Evolutionary conservation across 2,113 vertebrate genomes (phyloP).

Genomic region (Salminus brasiliensis): DNA sequence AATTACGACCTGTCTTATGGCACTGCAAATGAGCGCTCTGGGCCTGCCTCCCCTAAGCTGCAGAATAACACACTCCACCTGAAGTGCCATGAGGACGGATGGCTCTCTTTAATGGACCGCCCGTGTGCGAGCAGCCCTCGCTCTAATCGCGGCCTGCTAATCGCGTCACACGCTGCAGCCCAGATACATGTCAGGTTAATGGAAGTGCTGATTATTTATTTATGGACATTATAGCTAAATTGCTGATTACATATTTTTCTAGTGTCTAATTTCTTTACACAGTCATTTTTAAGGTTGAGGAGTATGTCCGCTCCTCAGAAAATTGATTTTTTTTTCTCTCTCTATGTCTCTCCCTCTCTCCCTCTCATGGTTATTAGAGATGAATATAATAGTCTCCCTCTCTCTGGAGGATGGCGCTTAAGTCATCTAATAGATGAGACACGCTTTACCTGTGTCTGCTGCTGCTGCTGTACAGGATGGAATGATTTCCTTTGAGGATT

Average conservation of each 20-base stretch:
- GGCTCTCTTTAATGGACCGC: slow-evolving; percentile 47
- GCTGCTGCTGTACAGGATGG: not conserved
- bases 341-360: slow-evolving; percentile 22
- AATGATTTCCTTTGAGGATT: slow-evolving; percentile 31
- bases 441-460: slow-evolving; percentile 27
- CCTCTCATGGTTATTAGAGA: slow-evolving; percentile 48
- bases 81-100: slow-evolving; percentile 49
- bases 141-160: slow-evolving; percentile 30
- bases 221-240: slow-evolving; percentile 62
- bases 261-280: slow-evolving; percentile 61
- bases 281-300: slow-evolving; percentile 59
- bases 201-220: slow-evolving; percentile 62
- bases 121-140: not conserved
- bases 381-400: slow-evolving; percentile 50
- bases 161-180: slow-evolving; percentile 24
- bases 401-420: slow-evolving; percentile 42
- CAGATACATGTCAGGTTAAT: slow-evolving; percentile 60
- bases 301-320: slow-evolving; percentile 46
- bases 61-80: slow-evolving; percentile 59
- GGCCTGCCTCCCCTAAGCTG: slow-evolving; percentile 43
- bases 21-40: slow-evolving; percentile 51
- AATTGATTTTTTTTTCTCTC: slow-evolving; percentile 41
- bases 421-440: slow-evolving; percentile 31
- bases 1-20: slow-evolving; percentile 56
- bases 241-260: slow-evolving; percentile 64